Base-by-base conservation (phyloP, 2,797 vertebrate genomes). In the Oryzias dopingdopingensis region DNA sequence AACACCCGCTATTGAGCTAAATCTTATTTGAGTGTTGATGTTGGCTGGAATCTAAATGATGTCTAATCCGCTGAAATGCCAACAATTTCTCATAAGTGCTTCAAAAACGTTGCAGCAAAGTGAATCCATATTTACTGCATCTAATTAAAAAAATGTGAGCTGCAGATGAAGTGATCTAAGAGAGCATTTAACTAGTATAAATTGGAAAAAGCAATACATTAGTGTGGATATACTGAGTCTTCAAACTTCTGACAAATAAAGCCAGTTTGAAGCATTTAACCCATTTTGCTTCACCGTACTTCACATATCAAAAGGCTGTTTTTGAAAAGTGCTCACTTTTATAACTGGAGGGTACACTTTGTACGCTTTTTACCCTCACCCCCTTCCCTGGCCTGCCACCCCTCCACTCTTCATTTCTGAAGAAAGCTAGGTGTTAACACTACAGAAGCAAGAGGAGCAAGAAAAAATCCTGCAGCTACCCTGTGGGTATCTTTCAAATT, bases 401-500 rank as follows among this genome's bases (percentile, higher is more conserved):
- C 80, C 77, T 83, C 80, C 79, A 61, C 80, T 83, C 84, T 76
- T 80, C 69, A 37, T 80, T 76, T 84, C 81, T 82, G 81, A 87
- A 88, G 89, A 85, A 77, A 89, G 83, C 87, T 85, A 84, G 89
- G 89, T 90, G 89, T 92, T 93, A 92, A 89, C 89, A 91, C 91
- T 89, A 89, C 90, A 92, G 91, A 90, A 86, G 88, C 81, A 67
- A 80, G 81, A 88, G 80, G 79, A 90, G 86, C 67, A 64, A 72
- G 82, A 67, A 82, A 76, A 87, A 88, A 87, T 91, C 90, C 90
- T 90, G 87, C 88, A 92, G 91, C 88, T 93, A 86, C 90, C 90
- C 90, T 90, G 85, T 92, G 90, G 91, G 90, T 89, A 88, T 91
- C 90, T 91, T 88, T 92, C 85, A 91, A 91, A 92, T 92, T 91